Percentiles rank a stretch among this genome's conserved stretches.
These are phyloP conservation scores for Microchrysa polita DNA, from an alignment of 2,888 invertebrate species.

Conservation along the genomic window DNA sequence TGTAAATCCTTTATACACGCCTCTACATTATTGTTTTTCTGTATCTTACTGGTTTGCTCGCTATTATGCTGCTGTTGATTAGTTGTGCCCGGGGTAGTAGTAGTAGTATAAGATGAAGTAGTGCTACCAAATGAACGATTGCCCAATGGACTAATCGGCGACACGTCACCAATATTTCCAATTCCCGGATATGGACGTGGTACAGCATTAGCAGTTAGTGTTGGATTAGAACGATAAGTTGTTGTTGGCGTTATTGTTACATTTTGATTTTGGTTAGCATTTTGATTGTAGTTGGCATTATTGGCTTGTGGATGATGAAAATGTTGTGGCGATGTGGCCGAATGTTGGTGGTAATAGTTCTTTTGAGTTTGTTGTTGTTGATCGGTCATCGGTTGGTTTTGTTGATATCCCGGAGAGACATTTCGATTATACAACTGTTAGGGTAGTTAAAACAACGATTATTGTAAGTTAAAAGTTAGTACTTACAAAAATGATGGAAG, in stretches of 20 bases:
- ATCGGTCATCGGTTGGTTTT: slow-evolving; percentile 38
- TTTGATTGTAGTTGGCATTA: slow-evolving; percentile 41
- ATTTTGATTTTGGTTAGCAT: slow-evolving; percentile 28
- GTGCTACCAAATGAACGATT: slow-evolving; percentile 49
- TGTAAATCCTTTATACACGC: slow-evolving; percentile 64
- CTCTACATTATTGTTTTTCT: slow-evolving; percentile 58
- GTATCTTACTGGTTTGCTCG: slow-evolving; percentile 45
- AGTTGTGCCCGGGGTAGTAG: slow-evolving; percentile 47
- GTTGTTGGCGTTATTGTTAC: slow-evolving; percentile 23
- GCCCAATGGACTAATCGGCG: slow-evolving; percentile 47
- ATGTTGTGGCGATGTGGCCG: slow-evolving; percentile 63
- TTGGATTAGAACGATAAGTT: slow-evolving; percentile 62
- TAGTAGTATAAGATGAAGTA: slow-evolving; percentile 25
- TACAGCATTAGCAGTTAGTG: slow-evolving; percentile 64
- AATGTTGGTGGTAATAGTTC: slow-evolving; percentile 63
- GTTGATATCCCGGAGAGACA: slow-evolving; percentile 58
- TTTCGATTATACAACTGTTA: slow-evolving; percentile 60
- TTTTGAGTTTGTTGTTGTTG: slow-evolving; percentile 51
- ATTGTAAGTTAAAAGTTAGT: slow-evolving; percentile 10
- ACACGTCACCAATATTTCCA: slow-evolving; percentile 55
- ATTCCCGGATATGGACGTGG: slow-evolving; percentile 64
- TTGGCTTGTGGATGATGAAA: slow-evolving; percentile 45
- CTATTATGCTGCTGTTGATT: slow-evolving; percentile 49
- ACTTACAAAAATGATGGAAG: neutral
- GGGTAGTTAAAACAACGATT: slow-evolving; percentile 24